A percentile compares a stretch with the other conserved stretches of the same genome.
Evolutionary conservation across 2,888 invertebrate species (phyloP).

Genomic region (Perizoma affinitatum): DNA sequence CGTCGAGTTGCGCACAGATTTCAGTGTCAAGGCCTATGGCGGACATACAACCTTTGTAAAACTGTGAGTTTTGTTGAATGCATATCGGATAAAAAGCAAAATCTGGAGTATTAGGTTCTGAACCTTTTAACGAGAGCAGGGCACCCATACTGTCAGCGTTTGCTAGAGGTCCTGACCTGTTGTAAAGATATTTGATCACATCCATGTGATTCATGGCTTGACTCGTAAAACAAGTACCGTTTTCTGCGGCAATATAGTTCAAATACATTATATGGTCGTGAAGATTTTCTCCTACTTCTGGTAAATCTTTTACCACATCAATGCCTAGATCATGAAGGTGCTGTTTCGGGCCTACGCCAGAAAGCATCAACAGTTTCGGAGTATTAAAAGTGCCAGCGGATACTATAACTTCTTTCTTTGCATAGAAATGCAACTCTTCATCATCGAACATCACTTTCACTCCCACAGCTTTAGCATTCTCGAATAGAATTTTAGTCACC

Average conservation of each 20-base stretch:
- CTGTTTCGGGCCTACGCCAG: constrained; percentile 65
- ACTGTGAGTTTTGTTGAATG: constrained; percentile 42
- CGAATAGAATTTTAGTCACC: constrained; percentile 58
- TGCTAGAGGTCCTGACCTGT: constrained; percentile 55
- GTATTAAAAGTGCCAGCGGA: constrained; percentile 70
- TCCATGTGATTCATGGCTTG: constrained; percentile 47
- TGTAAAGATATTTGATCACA: constrained; percentile 61
- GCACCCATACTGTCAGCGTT: constrained; percentile 60
- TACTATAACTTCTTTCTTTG: constrained; percentile 62
- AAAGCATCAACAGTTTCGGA: constrained; percentile 64
- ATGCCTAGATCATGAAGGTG: constrained; percentile 54
- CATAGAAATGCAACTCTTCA: constrained; percentile 49
- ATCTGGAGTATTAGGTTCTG: constrained; percentile 54
- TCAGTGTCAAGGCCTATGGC: constrained; percentile 52
- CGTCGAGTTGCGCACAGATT: constrained; percentile 53
- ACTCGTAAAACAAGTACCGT: constrained; percentile 56
- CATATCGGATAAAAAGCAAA: constrained; percentile 69
- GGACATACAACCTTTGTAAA: constrained; percentile 49
- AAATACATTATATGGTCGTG: constrained; percentile 69
- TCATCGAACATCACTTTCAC: constrained; percentile 47
- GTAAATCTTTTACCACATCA: constrained; percentile 54
- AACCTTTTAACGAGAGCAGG: constrained; percentile 50
- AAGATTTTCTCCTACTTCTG: constrained; percentile 64
- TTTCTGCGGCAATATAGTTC: constrained; percentile 56
- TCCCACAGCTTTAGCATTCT: constrained; percentile 55